Evolutionary conservation across 2,113 vertebrate genomes (phyloP).

Genomic region (Pseudopipra pipra): DNA sequence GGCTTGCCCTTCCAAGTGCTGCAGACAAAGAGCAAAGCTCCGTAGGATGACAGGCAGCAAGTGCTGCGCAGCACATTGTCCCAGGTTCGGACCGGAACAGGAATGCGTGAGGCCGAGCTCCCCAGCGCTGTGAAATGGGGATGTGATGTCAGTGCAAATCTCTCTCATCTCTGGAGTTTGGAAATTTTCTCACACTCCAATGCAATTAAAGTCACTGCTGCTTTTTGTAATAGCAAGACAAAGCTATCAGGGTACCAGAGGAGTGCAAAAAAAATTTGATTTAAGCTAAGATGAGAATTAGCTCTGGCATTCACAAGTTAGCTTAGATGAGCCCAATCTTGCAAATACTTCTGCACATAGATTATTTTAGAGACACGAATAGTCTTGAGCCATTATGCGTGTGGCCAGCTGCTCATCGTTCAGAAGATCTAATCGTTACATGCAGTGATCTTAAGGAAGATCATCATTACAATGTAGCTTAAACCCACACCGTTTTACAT

Average conservation of each 20-base stretch:
- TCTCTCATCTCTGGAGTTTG: background rate
- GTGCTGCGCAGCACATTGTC: accelerated
- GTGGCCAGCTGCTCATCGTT: background rate
- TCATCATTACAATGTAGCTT: background rate
- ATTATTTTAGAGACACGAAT: background rate
- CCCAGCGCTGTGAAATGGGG: background rate
- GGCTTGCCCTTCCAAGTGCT: background rate
- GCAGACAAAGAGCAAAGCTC: background rate
- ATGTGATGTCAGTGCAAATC: background rate
- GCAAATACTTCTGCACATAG: background rate
- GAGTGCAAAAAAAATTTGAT: background rate
- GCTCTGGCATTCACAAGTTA: background rate
- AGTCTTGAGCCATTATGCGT: background rate
- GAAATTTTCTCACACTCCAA: background rate
- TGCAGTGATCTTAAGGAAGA: background rate
- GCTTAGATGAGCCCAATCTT: background rate
- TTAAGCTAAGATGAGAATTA: background rate
- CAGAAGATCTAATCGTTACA: background rate
- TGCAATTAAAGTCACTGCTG: background rate
- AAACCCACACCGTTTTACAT: background rate
- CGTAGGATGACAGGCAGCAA: accelerated
- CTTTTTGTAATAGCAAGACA: background rate
- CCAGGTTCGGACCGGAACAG: background rate
- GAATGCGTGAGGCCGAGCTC: accelerated
- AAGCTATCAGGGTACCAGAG: accelerated